Conservation (phyloP, 92 coral and sea anemone genomes). For the Galaxea fascicularis region DNA sequence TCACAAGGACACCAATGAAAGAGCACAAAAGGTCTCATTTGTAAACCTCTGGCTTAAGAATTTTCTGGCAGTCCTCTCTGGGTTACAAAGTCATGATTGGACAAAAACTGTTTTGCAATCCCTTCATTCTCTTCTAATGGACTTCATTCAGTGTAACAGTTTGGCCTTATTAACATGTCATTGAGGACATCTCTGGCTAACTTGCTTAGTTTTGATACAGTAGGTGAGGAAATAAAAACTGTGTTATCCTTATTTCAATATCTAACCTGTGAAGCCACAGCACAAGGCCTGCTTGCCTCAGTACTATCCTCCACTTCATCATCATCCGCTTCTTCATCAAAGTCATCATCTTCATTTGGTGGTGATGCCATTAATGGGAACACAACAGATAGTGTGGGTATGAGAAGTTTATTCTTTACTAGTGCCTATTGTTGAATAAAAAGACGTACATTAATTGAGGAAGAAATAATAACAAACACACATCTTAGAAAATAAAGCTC, state of each 20-base stretch:
- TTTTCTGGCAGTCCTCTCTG: too few species aligned
- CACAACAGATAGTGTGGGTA: conserved; percentile 88
- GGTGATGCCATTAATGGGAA: conserved; percentile 97
- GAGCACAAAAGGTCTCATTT: too few species aligned
- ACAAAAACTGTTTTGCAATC: too few species aligned
- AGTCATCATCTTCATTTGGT: conserved; percentile 87
- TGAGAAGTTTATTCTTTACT: conserved; percentile 84
- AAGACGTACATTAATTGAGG: not conserved
- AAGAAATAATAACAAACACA: too few species aligned
- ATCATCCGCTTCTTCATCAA: conserved; percentile 77
- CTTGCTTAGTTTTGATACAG: not conserved
- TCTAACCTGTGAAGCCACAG: conserved; percentile 96
- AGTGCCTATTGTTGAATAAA: conserved; percentile 71
- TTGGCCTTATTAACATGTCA: too few species aligned
- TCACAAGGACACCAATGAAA: too few species aligned
- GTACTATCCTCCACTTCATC: conserved; percentile 84
- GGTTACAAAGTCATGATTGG: too few species aligned
- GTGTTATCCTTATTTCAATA: not conserved
- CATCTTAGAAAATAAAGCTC: too few species aligned
- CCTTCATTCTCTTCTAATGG: too few species aligned
- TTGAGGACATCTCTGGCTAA: not conserved
- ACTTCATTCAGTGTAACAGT: too few species aligned
- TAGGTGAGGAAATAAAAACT: not conserved
- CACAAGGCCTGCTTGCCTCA: conserved; percentile 96
- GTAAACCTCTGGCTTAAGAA: too few species aligned